These are phyloP conservation scores for Lochmaea capreae DNA, from an alignment of 2,888 invertebrate species.

Conservation along the genomic window DNA sequence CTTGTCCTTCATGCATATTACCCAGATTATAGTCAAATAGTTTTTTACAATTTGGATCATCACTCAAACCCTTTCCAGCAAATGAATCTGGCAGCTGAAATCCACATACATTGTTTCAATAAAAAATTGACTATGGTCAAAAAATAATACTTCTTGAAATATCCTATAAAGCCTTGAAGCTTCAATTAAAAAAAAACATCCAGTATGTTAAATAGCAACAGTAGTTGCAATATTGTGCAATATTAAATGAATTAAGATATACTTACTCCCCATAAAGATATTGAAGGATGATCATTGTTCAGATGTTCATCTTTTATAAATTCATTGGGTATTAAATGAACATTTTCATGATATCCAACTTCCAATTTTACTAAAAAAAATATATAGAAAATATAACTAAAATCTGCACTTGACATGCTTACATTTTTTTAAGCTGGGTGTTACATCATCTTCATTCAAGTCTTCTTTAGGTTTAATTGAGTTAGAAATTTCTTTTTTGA, in stretches of 20 bases:
- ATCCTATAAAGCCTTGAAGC: too few relatives aligned
- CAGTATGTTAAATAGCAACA: background rate
- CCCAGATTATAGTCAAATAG: constrained; percentile 57
- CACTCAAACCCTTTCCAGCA: constrained; percentile 60
- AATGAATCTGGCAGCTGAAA: constrained; percentile 61
- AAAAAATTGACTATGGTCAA: background rate
- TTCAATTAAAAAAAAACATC: too few relatives aligned
- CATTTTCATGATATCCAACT: constrained; percentile 17
- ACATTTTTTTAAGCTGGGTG: constrained; percentile 28
- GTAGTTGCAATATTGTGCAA: constrained; percentile 13
- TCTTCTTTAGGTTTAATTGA: constrained; percentile 40
- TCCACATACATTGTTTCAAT: background rate
- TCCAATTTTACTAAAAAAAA: constrained; percentile 45
- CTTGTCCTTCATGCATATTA: constrained; percentile 61
- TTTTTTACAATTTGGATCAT: constrained; percentile 56
- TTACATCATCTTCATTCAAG: constrained; percentile 19
- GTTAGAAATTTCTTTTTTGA: constrained; percentile 39
- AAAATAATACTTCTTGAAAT: too few relatives aligned
- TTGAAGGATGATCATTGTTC: constrained; percentile 55
- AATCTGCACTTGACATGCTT: constrained; percentile 7
- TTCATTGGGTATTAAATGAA: constrained; percentile 27
- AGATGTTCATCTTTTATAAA: constrained; percentile 50
- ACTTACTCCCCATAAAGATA: constrained; percentile 57
- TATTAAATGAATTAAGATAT: constrained; percentile 13
- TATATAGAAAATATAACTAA: background rate